Evolutionary conservation across 1,140 invertebrate species (phyloP).

Genomic region (Drosophila ironensis): DNA sequence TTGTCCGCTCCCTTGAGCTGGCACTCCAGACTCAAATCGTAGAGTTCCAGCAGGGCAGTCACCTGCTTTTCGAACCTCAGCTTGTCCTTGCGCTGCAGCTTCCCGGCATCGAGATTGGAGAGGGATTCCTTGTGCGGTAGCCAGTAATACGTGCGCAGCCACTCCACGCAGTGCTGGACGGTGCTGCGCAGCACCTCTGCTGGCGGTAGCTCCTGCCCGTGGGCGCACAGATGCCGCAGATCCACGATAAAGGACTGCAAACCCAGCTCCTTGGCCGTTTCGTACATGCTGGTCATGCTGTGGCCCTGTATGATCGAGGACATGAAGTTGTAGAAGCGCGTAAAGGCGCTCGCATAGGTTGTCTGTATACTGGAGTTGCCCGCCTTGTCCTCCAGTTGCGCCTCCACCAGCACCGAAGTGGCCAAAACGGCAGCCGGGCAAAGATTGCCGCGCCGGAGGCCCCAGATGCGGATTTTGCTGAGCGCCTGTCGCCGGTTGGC

Average conservation of each 20-base stretch:
- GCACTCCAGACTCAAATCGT: constrained; percentile 65
- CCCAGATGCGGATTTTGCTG: constrained; percentile 65
- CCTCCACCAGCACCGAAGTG: constrained; percentile 60
- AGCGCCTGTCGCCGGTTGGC: constrained; percentile 31
- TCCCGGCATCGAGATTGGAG: constrained; percentile 46
- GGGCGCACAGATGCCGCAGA: constrained; percentile 73
- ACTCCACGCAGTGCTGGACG: constrained; percentile 58
- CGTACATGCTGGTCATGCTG: constrained; percentile 75
- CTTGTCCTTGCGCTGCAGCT: constrained; percentile 57
- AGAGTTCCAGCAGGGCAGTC: constrained; percentile 40
- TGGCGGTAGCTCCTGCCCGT: constrained; percentile 70
- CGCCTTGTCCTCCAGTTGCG: constrained; percentile 47
- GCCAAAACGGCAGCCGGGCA: constrained; percentile 78
- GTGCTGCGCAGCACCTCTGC: constrained; percentile 53
- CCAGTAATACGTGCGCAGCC: constrained; percentile 75
- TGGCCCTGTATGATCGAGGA: constrained; percentile 72
- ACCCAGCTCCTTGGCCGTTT: constrained; percentile 63
- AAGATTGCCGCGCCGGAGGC: constrained; percentile 52
- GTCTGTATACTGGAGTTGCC: constrained; percentile 36
- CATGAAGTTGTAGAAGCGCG: constrained; percentile 79
- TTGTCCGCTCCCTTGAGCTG: constrained; percentile 55
- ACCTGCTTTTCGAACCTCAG: constrained; percentile 55
- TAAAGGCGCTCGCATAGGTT: constrained; percentile 69
- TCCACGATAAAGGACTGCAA: constrained; percentile 76
- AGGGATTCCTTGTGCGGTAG: constrained; percentile 45